phyloP scores from a whole-genome alignment of 2,797 vertebrate genomes.

The Thalassophryne amazonica region DNA sequence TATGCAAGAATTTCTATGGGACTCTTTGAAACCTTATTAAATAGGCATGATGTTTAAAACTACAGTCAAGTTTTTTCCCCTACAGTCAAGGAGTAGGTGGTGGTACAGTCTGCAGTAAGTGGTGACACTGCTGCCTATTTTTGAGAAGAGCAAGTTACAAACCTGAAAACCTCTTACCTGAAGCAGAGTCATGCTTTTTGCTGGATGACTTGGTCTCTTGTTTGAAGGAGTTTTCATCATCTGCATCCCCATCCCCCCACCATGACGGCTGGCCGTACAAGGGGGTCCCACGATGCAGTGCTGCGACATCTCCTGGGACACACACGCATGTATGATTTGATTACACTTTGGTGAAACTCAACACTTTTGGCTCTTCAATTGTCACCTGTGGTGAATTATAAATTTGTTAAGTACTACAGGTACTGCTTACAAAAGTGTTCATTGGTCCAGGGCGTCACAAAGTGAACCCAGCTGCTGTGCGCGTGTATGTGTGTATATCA shows the following conservation, averaged over 20 bases:
- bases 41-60: too few species aligned
- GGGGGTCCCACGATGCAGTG: conserved; percentile 92
- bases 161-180: conserved; percentile 72
- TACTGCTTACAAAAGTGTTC: background rate
- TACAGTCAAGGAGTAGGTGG: too few species aligned
- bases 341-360: background rate
- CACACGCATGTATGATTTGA: conserved; percentile 3
- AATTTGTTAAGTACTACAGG: background rate
- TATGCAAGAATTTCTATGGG: too few species aligned
- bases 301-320: conserved; percentile 79
- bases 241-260: conserved; percentile 97
- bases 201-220: conserved; percentile 83
- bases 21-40: too few species aligned
- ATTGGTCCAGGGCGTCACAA: conserved; percentile 11
- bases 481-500: conserved; percentile 22
- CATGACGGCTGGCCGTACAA: conserved; percentile 96
- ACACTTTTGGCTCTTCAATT: background rate
- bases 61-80: too few species aligned
- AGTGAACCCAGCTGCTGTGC: conserved; percentile 33
- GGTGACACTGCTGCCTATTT: too few species aligned
- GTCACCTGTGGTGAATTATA: background rate
- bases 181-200: conserved; percentile 80
- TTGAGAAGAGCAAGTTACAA: background rate
- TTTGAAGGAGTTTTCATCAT: conserved; percentile 89
- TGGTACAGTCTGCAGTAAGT: too few species aligned